Evolutionary conservation across 1,140 invertebrate genomes (phyloP), one percentile per base, ranked within the genome.

Genomic region (Listronotus oregonensis): DNA sequence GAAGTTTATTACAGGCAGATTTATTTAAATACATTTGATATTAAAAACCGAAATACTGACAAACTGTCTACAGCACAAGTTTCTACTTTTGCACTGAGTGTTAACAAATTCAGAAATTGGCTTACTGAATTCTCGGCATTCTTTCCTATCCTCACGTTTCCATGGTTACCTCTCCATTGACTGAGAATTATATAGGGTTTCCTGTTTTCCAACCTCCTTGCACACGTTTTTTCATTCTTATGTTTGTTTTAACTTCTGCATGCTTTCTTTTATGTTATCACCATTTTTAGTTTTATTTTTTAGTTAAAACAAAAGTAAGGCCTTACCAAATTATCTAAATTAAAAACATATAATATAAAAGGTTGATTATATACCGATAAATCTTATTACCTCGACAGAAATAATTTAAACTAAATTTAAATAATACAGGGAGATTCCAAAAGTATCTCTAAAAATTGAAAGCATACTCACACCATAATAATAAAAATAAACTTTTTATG

Each of bases 101-200:
- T 68, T 68, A 71, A 71, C 64, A 63, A 37, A 61, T 42, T 63
- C 40, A 57, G 34, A 50, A 55, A 58, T 31, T 51, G 11, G 50
- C 15, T 55, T 37, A 32, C 37, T 34, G 17, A 52, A 34, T 40
- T 61, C 57, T 61, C 64, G 43, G 55, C 47, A 47, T 59, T 50
- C 12, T 11, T 51, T 43, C 43, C 55, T 47, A 43, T 12, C 21
- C 52, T 37, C 34, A 37, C 52, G 54, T 31, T 65, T 54, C 37
- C 15, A 15, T 17, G 42, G 18, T 17, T 18, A 18, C 18, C 21
- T 12, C 14, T 56, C 61, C 55, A 46, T 47, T 17, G 12, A 66
- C 71, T 71, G 69, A 68, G 73, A 70, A 64, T 57, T 57, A 49
- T 12, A 55, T 71, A 73, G 73, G 73, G 70, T 67, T 39, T 73